Percentiles rank a stretch among this genome's conserved stretches.
phyloP scores from a whole-genome alignment of 2,888 invertebrate genomes.

The Ptychoptera contaminata region DNA sequence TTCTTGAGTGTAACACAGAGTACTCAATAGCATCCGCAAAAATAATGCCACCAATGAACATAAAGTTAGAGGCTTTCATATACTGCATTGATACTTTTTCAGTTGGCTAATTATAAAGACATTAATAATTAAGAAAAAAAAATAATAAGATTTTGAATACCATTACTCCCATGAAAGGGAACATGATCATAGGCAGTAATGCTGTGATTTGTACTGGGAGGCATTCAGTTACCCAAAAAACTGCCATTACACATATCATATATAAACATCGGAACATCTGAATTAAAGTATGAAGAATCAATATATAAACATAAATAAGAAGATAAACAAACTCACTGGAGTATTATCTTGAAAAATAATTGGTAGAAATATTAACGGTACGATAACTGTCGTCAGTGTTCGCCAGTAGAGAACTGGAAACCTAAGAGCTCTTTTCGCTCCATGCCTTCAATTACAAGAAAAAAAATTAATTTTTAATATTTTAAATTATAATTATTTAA shows the following conservation, averaged over 20 bases:
- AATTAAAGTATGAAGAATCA: neutral
- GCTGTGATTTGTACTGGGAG: neutral
- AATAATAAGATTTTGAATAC: too few relatives aligned
- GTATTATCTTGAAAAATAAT: neutral
- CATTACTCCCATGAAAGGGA: neutral
- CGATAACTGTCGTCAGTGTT: neutral
- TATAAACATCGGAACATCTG: slow-evolving; percentile 2
- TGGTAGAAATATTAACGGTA: neutral
- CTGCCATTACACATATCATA: slow-evolving; percentile 1
- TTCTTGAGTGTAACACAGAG: neutral
- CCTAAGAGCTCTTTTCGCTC: too few relatives aligned
- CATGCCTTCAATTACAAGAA: too few relatives aligned
- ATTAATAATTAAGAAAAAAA: too few relatives aligned
- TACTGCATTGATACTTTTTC: neutral
- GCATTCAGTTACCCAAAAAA: slow-evolving; percentile 3
- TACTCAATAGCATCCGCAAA: slow-evolving; percentile 3
- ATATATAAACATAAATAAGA: neutral
- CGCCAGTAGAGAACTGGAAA: neutral
- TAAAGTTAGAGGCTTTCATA: slow-evolving; percentile 2
- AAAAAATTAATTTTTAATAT: too few relatives aligned
- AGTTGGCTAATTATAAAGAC: neutral
- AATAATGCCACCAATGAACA: slow-evolving; percentile 4
- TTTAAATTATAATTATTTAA: too few relatives aligned
- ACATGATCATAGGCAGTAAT: slow-evolving; percentile 2
- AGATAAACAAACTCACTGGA: neutral